These are phyloP conservation scores for Phalanger gymnotis DNA, from an alignment of 2,797 vertebrate species.

Conservation along the genomic window DNA sequence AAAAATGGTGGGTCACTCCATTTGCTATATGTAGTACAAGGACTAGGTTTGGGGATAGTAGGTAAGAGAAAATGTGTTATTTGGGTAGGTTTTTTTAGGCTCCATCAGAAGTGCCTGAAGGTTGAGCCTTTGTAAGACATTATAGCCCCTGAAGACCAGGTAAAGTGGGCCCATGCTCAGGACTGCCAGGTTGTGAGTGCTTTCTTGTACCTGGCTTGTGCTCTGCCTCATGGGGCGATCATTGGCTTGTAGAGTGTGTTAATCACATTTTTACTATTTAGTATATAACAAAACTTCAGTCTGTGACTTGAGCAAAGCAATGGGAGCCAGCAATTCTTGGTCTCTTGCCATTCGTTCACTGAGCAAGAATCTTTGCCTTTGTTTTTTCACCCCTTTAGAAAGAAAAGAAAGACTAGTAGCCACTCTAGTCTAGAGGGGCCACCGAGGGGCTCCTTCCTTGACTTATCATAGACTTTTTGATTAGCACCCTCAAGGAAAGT, in stretches of 20 bases:
- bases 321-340: slow-evolving; percentile 46
- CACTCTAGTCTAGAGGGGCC: slow-evolving; percentile 21
- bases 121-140: no score
- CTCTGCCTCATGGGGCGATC: neutral
- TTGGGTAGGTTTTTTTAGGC: neutral
- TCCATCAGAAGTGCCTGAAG: neutral
- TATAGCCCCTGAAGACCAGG: no score
- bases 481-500: neutral
- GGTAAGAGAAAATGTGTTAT: slow-evolving; percentile 13
- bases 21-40: slow-evolving; percentile 38
- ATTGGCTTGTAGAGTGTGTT: neutral
- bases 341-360: slow-evolving; percentile 39
- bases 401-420: slow-evolving; percentile 4
- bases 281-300: neutral
- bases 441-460: neutral
- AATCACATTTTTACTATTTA: slow-evolving; percentile 2
- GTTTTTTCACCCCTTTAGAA: neutral
- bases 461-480: slow-evolving; percentile 22
- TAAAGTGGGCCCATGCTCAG: neutral
- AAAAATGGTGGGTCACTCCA: neutral
- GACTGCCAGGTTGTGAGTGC: neutral
- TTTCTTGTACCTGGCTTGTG: no score
- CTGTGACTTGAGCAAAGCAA: slow-evolving; percentile 33
- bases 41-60: slow-evolving; percentile 34
- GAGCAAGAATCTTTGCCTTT: slow-evolving; percentile 44